Evolutionary conservation across 1,140 invertebrate species (phyloP), one percentile per base, ranked within the genome.

Genomic region (Monochamus saltuarius): DNA sequence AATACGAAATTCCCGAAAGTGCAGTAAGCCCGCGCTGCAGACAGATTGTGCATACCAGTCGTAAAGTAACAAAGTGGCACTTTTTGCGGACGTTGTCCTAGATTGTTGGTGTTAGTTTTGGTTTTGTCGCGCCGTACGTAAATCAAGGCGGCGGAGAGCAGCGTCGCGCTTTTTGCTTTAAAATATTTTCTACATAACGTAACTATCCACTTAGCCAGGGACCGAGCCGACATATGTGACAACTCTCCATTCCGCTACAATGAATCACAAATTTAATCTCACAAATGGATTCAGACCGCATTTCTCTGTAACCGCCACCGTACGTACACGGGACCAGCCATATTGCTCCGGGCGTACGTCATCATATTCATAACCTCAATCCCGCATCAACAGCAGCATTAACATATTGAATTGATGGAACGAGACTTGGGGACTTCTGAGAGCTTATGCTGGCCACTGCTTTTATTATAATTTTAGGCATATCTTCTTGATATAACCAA

Each of bases 191-290:
- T 66, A 68, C 71, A 71, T 73, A 75, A 72, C 67, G 66, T 74
- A 73, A 75, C 72, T 73, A 75, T 73, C 73, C 74, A 76, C 74
- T 76, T 76, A 75, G 71, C 66, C 68, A 56, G 67, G 66, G 71
- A 71, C 82, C 34, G 81, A 77, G 63, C 64, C 71, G 77, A 75
- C 78, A 79, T 79, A 79, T 79, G 78, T 79, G 78, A 79, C 78
- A 79, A 78, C 74, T 79, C 78, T 77, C 76, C 76, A 77, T 78
- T 77, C 75, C 77, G 67, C 73, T 71, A 76, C 78, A 75, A 78
- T 79, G 78, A 77, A 79, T 79, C 78, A 79, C 73, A 77, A 78
- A 79, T 78, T 78, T 79, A 79, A 79, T 79, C 76, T 78, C 74
- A 66, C 73, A 78, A 79, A 79, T 79, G 78, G 78, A 78, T 73